Evolutionary conservation across 1,140 invertebrate species (phyloP).

Genomic region (Megathymus violae): DNA sequence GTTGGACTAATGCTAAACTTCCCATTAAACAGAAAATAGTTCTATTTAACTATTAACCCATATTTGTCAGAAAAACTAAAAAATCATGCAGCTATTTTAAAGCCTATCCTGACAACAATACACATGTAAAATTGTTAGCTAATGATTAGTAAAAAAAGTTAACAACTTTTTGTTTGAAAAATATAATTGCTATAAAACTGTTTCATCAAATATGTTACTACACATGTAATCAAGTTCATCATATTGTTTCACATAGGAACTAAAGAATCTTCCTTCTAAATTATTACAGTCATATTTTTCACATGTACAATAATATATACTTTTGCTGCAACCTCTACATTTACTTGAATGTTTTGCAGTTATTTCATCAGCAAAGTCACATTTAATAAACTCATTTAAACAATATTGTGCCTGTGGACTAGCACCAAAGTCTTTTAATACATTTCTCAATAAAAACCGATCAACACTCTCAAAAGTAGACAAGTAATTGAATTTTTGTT

Average conservation of each 20-base stretch:
- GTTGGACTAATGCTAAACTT: too few species aligned
- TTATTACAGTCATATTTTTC: conserved; percentile 60
- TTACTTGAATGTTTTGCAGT: conserved; percentile 65
- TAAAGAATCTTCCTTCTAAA: conserved; percentile 64
- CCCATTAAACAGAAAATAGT: too few species aligned
- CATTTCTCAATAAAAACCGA: conserved; percentile 87
- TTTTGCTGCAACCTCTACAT: conserved; percentile 70
- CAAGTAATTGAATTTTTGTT: conserved; percentile 91
- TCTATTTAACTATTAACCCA: too few species aligned
- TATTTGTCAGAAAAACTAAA: too few species aligned
- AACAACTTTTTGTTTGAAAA: conserved; percentile 3
- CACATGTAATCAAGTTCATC: conserved; percentile 74
- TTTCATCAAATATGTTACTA: conserved; percentile 73
- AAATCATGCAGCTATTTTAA: too few species aligned
- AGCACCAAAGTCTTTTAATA: conserved; percentile 74
- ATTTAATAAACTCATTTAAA: conserved; percentile 61
- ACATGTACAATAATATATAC: conserved; percentile 67
- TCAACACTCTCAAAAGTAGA: conserved; percentile 88
- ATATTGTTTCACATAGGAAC: conserved; percentile 55
- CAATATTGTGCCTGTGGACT: conserved; percentile 57
- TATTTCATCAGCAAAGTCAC: conserved; percentile 67
- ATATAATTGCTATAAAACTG: conserved; percentile 39
- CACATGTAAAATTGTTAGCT: too few species aligned
- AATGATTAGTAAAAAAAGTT: too few species aligned
- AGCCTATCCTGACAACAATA: too few species aligned